phyloP scores from a whole-genome alignment of 2,113 vertebrate species.

The Talpa occidentalis region DNA sequence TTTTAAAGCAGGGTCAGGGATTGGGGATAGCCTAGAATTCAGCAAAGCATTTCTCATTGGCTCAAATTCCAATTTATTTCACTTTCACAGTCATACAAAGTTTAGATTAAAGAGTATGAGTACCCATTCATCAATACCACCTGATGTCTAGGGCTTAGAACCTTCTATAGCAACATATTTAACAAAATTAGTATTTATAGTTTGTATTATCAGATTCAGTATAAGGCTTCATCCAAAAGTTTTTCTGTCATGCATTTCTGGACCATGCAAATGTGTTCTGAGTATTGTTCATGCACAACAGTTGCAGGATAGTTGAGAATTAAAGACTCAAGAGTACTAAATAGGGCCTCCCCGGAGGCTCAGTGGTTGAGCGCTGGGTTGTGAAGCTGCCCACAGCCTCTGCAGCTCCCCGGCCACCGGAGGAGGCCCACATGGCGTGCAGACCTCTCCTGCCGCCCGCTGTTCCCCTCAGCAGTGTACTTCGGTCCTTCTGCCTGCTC shows the following conservation, averaged over 20 bases:
- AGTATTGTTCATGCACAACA: not conserved
- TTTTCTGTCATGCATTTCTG: not conserved
- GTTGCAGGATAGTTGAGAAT: not conserved
- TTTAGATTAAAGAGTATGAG: not conserved
- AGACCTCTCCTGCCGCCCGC: too few species aligned
- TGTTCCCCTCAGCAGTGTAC: too few species aligned
- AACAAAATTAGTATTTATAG: not conserved
- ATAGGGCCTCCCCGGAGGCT: too few species aligned
- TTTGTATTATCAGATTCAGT: not conserved
- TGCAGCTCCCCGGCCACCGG: too few species aligned
- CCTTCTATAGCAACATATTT: not conserved
- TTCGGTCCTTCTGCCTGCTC: too few species aligned
- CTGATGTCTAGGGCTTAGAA: not conserved
- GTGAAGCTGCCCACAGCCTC: too few species aligned
- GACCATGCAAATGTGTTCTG: not conserved
- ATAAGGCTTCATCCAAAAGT: not conserved
- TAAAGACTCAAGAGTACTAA: not conserved
- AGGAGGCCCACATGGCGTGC: too few species aligned
- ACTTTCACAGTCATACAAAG: not conserved
- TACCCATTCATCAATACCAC: not conserved
- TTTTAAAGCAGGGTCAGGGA: not conserved
- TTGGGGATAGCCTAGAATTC: not conserved
- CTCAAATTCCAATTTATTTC: not conserved
- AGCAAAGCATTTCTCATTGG: not conserved
- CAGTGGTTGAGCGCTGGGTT: too few species aligned